phyloP scores from a whole-genome alignment of 2,797 vertebrate species.

The Glyptemys insculpta region DNA sequence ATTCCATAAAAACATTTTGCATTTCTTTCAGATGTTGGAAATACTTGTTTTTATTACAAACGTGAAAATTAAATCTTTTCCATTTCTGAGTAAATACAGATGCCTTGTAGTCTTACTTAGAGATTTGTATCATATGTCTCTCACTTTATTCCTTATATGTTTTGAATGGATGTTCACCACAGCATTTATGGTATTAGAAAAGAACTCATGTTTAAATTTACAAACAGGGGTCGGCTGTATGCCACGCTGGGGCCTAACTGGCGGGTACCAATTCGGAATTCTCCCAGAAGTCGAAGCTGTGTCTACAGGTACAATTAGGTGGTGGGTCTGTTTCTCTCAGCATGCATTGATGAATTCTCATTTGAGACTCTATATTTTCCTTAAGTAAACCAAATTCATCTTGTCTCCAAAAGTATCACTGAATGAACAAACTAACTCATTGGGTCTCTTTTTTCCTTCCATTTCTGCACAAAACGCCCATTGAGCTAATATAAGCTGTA shows the following conservation, averaged over 20 bases:
- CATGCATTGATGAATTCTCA: slow-evolving; percentile 15
- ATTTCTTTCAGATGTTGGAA: neutral
- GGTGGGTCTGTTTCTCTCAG: slow-evolving; percentile 48
- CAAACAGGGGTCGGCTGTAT: slow-evolving; percentile 95
- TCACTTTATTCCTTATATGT: neutral
- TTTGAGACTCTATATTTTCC: slow-evolving; percentile 23
- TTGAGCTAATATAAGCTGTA: neutral
- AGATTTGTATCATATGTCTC: neutral
- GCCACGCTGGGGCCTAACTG: slow-evolving; percentile 97
- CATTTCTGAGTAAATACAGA: neutral
- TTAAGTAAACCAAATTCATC: neutral
- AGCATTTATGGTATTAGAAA: slow-evolving; percentile 40
- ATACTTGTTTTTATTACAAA: neutral
- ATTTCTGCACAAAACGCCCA: neutral
- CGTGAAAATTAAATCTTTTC: neutral
- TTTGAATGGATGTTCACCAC: slow-evolving; percentile 5
- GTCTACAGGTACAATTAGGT: slow-evolving; percentile 90
- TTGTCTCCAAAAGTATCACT: neutral
- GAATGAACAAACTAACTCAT: neutral
- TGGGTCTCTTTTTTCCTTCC: neutral
- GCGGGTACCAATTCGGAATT: slow-evolving; percentile 92
- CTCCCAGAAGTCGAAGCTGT: slow-evolving; percentile 92
- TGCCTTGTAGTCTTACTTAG: neutral
- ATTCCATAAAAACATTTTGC: neutral
- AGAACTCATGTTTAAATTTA: slow-evolving; percentile 79